Base-by-base conservation (phyloP, 2,113 vertebrate species). In the Brienomyrus brachyistius region DNA sequence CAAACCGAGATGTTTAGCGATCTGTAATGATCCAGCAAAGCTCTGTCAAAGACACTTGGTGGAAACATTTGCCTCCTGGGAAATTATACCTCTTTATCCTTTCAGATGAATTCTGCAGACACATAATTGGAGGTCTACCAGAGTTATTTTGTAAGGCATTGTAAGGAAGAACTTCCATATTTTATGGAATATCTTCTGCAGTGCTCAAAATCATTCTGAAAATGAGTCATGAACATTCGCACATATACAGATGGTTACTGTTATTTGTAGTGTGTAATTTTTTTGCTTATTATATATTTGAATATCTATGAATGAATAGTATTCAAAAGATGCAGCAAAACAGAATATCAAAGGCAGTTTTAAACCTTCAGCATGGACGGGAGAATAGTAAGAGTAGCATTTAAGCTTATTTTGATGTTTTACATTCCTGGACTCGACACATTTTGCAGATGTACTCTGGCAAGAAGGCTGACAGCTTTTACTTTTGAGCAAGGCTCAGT, bases 401-500 rank as follows among this genome's bases (percentile, higher is more conserved):
- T 50, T 50, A 87, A 54, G 23, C 35, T 66, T 66, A 62, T n/a
- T 90, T 87, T 77, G 62, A 52, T n/a, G 77, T 51, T 54, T 52
- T 9, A 47, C 7, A 23, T 59, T 52, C 19, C 50, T 54, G 47
- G 47, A 80, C 31, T 45, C 90, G 7, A 48, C 47, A 86, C 56
- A 47, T 62, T 88, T 85, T 85, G 51, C 54, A 52, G 82, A 90
- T 59, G 88, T 43, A 56, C 17, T 43, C 82, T 74, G 88, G 51
- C 52, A 88, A 77, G 48, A 50, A 27, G 70, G 52, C n/a, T 85
- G 90, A 88, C 87, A 74, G 59, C 45, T 86, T 89, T 94, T 92
- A 91, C 93, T 94, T 92, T 94, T 93, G 93, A 93, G 94, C 95
- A 92, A 93, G 92, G 93, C 94, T 94, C 94, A 94, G 93, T 95